Evolutionary conservation across 1,140 invertebrate genomes (phyloP).

Genomic region (Portunus trituberculatus): DNA sequence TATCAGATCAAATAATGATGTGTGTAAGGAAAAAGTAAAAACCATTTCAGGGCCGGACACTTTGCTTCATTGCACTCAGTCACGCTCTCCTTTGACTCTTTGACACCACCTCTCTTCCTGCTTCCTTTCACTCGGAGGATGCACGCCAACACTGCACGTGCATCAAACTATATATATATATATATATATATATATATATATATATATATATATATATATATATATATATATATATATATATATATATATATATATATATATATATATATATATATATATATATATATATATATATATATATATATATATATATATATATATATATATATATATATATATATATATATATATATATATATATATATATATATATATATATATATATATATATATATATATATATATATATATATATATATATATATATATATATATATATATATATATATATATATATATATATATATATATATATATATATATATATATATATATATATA

Average conservation of each 20-base stretch:
- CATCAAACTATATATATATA: background rate
- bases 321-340: slow-evolving; percentile 17
- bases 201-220: slow-evolving; percentile 55
- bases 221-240: slow-evolving; percentile 55
- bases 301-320: background rate
- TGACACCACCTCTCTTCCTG: background rate
- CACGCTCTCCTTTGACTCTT: background rate
- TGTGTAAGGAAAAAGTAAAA: background rate
- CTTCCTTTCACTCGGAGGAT: background rate
- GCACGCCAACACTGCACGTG: background rate
- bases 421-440: too few relatives aligned
- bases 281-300: background rate
- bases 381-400: slow-evolving; percentile 22
- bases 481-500: too few relatives aligned
- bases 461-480: too few relatives aligned
- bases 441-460: too few relatives aligned
- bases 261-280: background rate
- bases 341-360: slow-evolving; percentile 19
- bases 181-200: slow-evolving; percentile 40
- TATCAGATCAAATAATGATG: background rate
- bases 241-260: slow-evolving; percentile 40
- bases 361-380: slow-evolving; percentile 38
- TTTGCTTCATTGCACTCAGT: background rate
- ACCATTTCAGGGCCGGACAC: background rate
- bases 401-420: too few relatives aligned